phyloP scores from a whole-genome alignment of 1,140 invertebrate species.

The Laupala kohalensis region DNA sequence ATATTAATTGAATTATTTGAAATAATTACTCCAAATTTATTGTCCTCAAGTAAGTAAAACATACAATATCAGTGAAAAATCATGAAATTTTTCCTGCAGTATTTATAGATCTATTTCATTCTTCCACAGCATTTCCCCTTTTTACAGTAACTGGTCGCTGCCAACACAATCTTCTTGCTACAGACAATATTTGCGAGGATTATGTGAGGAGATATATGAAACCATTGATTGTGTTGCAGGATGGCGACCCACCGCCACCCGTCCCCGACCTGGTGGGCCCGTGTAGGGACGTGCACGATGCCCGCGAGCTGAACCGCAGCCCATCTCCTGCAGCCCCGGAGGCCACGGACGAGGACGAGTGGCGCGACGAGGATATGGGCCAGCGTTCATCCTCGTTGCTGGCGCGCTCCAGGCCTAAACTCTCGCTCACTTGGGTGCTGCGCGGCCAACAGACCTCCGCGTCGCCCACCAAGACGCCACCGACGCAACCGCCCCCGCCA shows the following conservation, averaged over 20 bases:
- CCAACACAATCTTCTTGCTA: no score
- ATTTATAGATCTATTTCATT: no score
- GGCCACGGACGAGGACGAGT: slow-evolving; percentile 1
- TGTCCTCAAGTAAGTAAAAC: no score
- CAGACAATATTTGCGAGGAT: no score
- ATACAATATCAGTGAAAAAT: no score
- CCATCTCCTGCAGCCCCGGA: background rate
- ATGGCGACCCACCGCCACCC: slow-evolving; percentile 1
- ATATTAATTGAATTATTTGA: no score
- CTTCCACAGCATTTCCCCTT: no score
- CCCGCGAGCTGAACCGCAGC: background rate
- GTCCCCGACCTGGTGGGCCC: slow-evolving; percentile 13
- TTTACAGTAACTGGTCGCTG: no score
- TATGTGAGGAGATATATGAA: no score
- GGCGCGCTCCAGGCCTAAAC: slow-evolving; percentile 38
- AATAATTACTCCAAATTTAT: no score
- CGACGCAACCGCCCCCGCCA: background rate
- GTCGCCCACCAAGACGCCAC: background rate
- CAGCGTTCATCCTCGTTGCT: slow-evolving; percentile 10
- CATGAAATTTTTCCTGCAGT: no score
- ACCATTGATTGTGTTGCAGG: no score
- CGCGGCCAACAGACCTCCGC: background rate
- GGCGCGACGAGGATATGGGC: slow-evolving; percentile 8
- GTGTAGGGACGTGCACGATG: slow-evolving; percentile 8
- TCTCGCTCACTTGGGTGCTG: slow-evolving; percentile 54